These are phyloP conservation scores for Diogma glabrata DNA, from an alignment of 2,888 invertebrate genomes.

Conservation along the genomic window DNA sequence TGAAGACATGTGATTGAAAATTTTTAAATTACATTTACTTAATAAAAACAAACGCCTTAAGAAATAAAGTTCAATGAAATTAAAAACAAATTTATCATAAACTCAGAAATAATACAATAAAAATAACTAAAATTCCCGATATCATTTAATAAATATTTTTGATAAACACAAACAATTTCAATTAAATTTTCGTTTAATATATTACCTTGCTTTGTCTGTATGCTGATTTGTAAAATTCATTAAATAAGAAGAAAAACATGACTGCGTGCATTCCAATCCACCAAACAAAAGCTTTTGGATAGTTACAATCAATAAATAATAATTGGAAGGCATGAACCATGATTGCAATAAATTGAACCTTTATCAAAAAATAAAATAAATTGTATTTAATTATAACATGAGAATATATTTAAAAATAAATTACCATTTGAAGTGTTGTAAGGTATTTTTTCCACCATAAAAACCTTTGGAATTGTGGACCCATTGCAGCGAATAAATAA, in stretches of 20 bases:
- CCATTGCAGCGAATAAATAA: conserved; percentile 83
- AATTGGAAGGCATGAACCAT: conserved; percentile 90
- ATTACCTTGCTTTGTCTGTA: conserved; percentile 37
- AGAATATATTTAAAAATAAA: conserved; percentile 18
- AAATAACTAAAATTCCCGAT: too few species aligned
- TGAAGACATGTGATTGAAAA: too few species aligned
- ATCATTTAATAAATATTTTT: too few species aligned
- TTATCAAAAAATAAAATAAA: conserved; percentile 23
- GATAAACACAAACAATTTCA: too few species aligned
- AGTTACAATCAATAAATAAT: conserved; percentile 82
- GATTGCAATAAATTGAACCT: conserved; percentile 82
- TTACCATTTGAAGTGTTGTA: conserved; percentile 83
- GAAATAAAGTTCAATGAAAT: too few species aligned
- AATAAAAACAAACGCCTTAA: too few species aligned
- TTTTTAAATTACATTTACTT: too few species aligned
- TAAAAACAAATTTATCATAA: too few species aligned
- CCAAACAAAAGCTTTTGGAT: conserved; percentile 87
- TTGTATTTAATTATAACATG: background rate
- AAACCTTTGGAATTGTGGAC: conserved; percentile 72
- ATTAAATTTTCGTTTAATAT: too few species aligned
- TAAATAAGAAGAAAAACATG: conserved; percentile 92
- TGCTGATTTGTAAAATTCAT: conserved; percentile 82
- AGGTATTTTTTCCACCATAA: conserved; percentile 96
- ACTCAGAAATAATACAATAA: too few species aligned
- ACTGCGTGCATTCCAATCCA: conserved; percentile 94